Percentiles rank a stretch among this genome's conserved stretches.
Conservation (phyloP, 2,113 vertebrate genomes). For the Furnarius figulus region DNA sequence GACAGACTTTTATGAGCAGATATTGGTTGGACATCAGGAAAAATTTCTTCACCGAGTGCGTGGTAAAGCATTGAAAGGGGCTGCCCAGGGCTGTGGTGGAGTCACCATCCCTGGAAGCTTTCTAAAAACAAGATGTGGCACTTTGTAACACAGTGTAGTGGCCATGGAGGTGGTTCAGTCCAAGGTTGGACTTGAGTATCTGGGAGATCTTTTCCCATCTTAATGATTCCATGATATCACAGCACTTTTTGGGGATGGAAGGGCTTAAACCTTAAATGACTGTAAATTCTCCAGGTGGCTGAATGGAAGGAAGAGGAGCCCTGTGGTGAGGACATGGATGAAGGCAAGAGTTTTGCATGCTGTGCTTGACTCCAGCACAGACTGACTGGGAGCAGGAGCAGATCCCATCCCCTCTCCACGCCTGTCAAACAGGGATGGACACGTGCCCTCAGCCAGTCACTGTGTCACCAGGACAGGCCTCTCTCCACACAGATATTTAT, state of each 20-base stretch:
- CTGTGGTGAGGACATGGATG: neutral
- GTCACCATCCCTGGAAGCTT: neutral
- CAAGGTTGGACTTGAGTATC: neutral
- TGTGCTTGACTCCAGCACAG: neutral
- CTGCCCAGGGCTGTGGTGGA: neutral
- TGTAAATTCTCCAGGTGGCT: neutral
- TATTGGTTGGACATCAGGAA: neutral
- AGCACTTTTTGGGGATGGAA: neutral
- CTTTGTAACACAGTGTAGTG: neutral
- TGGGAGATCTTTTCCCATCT: neutral
- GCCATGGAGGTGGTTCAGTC: rapidly evolving
- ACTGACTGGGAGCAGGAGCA: neutral
- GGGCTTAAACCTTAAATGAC: neutral
- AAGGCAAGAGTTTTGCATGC: neutral
- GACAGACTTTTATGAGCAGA: neutral
- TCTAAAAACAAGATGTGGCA: neutral
- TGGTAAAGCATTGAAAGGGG: neutral
- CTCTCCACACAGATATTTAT: neutral
- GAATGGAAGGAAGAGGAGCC: neutral
- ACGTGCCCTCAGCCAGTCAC: rapidly evolving
- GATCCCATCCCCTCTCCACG: neutral
- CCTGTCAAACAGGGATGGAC: neutral
- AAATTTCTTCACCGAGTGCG: neutral
- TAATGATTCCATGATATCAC: neutral
- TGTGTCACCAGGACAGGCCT: neutral